These are phyloP conservation scores for Teleopsis dalmanni DNA, from an alignment of 1,140 invertebrate species.

Conservation along the genomic window DNA sequence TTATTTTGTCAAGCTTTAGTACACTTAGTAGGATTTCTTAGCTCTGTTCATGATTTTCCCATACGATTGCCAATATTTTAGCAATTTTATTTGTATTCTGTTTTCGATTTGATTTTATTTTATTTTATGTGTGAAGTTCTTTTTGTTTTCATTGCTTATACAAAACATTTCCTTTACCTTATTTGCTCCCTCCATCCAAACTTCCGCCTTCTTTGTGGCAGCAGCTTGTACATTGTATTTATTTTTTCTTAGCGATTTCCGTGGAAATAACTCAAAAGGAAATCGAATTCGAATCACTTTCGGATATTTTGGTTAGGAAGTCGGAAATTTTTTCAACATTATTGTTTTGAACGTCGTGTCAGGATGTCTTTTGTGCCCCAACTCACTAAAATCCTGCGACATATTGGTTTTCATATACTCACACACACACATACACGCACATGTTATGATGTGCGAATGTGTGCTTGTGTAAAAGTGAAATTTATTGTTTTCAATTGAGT, in stretches of 20 bases:
- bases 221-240: not conserved
- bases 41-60: too few relatives aligned
- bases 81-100: too few relatives aligned
- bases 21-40: too few relatives aligned
- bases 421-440: not conserved
- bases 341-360: conserved; percentile 4
- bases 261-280: conserved; percentile 18
- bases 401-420: not conserved
- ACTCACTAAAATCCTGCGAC: too few relatives aligned
- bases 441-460: not conserved
- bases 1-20: too few relatives aligned
- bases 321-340: conserved; percentile 41
- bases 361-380: conserved; percentile 10
- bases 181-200: not conserved
- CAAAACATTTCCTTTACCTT: not conserved
- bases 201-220: too few relatives aligned
- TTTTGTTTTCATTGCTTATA: not conserved
- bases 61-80: too few relatives aligned
- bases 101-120: too few relatives aligned
- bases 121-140: too few relatives aligned
- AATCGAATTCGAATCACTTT: conserved; percentile 44
- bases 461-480: conserved; percentile 25
- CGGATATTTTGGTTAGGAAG: conserved; percentile 43
- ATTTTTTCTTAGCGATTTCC: conserved; percentile 4
- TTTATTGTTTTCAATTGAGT: conserved; percentile 45